These are phyloP conservation scores for Papilio elwesi DNA, from an alignment of 2,888 invertebrate genomes.

Conservation along the genomic window DNA sequence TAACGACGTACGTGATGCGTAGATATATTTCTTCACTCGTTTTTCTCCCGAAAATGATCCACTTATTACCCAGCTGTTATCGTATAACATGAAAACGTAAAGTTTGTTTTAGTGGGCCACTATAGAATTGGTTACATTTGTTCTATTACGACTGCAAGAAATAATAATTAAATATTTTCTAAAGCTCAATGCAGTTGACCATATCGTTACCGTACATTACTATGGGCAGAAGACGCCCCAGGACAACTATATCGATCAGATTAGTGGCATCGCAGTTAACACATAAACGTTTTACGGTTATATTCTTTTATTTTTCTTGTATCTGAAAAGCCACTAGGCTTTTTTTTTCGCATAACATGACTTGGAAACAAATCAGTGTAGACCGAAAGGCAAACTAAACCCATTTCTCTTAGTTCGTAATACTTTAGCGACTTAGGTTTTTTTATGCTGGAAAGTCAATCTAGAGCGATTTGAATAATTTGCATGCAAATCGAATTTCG, in stretches of 20 bases:
- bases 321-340: not conserved
- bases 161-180: not conserved
- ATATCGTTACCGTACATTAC: no score
- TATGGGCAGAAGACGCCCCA: no score
- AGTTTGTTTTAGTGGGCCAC: slow-evolving; percentile 24
- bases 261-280: no score
- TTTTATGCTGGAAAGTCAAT: slow-evolving; percentile 62
- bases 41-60: slow-evolving; percentile 26
- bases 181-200: no score
- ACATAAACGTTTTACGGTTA: no score
- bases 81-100: slow-evolving; percentile 22
- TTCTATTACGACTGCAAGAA: not conserved
- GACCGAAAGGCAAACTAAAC: not conserved
- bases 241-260: no score
- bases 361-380: not conserved
- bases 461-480: slow-evolving; percentile 74
- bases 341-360: not conserved
- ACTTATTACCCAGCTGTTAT: slow-evolving; percentile 30
- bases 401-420: slow-evolving; percentile 39
- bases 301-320: no score
- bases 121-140: not conserved
- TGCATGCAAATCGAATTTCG: slow-evolving; percentile 80
- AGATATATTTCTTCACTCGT: slow-evolving; percentile 27
- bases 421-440: slow-evolving; percentile 57
- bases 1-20: slow-evolving; percentile 20